A percentile compares a stretch with the other conserved stretches of the same genome.
These are phyloP conservation scores for Nudaria mundana DNA, from an alignment of 2,888 invertebrate genomes.

Conservation along the genomic window DNA sequence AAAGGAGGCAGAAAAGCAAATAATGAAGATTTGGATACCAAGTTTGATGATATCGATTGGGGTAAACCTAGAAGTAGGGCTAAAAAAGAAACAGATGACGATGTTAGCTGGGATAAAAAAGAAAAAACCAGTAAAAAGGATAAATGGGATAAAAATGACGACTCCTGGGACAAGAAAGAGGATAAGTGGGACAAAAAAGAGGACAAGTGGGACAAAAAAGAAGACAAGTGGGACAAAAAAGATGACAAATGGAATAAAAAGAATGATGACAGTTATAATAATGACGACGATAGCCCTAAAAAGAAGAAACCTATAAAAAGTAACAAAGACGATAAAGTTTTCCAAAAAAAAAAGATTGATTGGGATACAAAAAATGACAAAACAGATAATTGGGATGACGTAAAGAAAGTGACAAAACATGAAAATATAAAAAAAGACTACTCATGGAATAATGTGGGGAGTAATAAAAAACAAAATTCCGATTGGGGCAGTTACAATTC, in stretches of 20 bases:
- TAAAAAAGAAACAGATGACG: background rate
- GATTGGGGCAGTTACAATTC: constrained; percentile 4
- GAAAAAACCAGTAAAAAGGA: background rate
- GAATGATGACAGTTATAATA: background rate
- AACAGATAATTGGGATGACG: background rate
- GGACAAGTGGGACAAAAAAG: background rate
- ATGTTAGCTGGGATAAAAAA: background rate
- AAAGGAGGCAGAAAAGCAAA: background rate
- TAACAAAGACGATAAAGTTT: background rate
- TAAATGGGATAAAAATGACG: background rate
- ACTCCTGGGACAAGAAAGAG: background rate
- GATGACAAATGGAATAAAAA: background rate
- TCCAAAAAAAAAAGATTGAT: background rate
- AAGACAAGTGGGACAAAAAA: background rate
- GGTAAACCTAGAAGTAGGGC: background rate
- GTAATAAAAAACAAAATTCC: background rate
- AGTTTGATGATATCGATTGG: background rate
- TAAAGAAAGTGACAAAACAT: background rate
- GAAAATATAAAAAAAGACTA: background rate
- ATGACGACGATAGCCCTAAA: background rate
- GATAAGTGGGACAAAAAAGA: background rate
- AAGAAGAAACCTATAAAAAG: background rate
- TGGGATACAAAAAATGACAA: background rate
- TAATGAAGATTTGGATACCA: background rate
- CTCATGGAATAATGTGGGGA: background rate